Evolutionary conservation across 2,113 vertebrate species (phyloP).

Genomic region (Anguilla rostrata): DNA sequence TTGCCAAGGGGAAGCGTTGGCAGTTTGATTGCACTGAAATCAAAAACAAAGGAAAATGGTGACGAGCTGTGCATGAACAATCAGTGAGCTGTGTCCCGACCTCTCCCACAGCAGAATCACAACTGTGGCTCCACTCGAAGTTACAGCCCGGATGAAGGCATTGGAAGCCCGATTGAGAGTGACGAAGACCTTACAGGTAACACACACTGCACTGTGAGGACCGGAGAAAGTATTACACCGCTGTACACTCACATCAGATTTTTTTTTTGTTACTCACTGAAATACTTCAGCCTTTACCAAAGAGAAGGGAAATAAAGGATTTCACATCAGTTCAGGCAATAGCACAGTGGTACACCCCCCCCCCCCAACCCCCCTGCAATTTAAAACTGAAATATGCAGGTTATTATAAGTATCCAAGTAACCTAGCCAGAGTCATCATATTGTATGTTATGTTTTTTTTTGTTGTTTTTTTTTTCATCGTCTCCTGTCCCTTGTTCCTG

Average conservation of each 20-base stretch:
- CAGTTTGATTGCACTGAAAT: slow-evolving; percentile 71
- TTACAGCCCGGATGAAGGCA: slow-evolving; percentile 82
- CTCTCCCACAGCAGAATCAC: slow-evolving; percentile 62
- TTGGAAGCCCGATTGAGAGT: slow-evolving; percentile 81
- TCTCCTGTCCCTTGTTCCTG: not conserved
- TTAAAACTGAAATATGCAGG: not conserved
- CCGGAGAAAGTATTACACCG: too few relatives aligned
- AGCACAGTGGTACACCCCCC: not conserved
- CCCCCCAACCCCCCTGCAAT: too few relatives aligned
- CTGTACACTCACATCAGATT: too few relatives aligned
- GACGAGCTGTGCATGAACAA: slow-evolving; percentile 51
- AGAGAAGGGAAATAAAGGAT: not conserved
- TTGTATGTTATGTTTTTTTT: not conserved
- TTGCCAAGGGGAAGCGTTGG: slow-evolving; percentile 49
- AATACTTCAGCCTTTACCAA: not conserved
- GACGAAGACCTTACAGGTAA: slow-evolving; percentile 82
- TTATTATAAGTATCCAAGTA: not conserved
- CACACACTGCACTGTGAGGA: slow-evolving; percentile 26
- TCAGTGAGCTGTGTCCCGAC: slow-evolving; percentile 35
- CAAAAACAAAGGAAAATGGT: slow-evolving; percentile 57
- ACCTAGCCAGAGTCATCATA: not conserved
- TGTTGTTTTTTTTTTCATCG: not conserved
- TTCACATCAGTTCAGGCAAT: not conserved
- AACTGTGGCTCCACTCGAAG: slow-evolving; percentile 74
- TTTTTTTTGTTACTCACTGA: not conserved